These are phyloP conservation scores for Dendroctonus valens DNA, from an alignment of 1,140 invertebrate genomes.

Conservation along the genomic window DNA sequence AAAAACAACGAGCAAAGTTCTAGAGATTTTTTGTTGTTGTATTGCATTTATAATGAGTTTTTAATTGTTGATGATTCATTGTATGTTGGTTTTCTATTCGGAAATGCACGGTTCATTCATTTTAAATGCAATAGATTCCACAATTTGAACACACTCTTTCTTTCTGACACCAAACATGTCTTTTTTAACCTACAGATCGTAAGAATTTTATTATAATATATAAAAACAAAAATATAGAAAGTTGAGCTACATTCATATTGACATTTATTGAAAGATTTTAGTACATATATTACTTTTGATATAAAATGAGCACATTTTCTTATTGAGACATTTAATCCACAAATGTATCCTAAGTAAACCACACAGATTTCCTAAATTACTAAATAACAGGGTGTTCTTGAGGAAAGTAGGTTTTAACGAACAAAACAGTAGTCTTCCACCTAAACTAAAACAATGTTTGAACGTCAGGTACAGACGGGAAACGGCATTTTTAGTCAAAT, in stretches of 20 bases:
- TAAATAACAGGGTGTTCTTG: slow-evolving; percentile 26
- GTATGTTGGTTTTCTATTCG: neutral
- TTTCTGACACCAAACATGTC: slow-evolving; percentile 36
- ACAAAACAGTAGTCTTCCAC: slow-evolving; percentile 2
- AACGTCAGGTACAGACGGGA: slow-evolving; percentile 45
- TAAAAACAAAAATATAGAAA: slow-evolving; percentile 43
- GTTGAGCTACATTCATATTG: slow-evolving; percentile 50
- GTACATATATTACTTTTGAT: slow-evolving; percentile 42
- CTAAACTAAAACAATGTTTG: slow-evolving; percentile 23
- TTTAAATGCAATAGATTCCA: slow-evolving; percentile 21
- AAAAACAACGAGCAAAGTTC: slow-evolving; percentile 25
- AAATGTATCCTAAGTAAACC: slow-evolving; percentile 24
- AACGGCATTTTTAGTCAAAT: slow-evolving; percentile 27
- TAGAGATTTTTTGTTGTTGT: slow-evolving; percentile 32
- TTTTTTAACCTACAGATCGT: slow-evolving; percentile 36
- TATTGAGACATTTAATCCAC: slow-evolving; percentile 37
- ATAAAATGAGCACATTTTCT: slow-evolving; percentile 49
- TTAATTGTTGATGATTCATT: neutral
- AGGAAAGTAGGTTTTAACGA: slow-evolving; percentile 13
- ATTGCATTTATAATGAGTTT: slow-evolving; percentile 40
- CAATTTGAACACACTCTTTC: slow-evolving; percentile 42
- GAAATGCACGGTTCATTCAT: slow-evolving; percentile 18
- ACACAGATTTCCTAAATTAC: slow-evolving; percentile 33
- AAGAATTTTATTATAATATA: slow-evolving; percentile 33
- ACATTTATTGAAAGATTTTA: slow-evolving; percentile 48